Evolutionary conservation across 2,113 vertebrate genomes (phyloP), one percentile per base, ranked within the genome.

Genomic region (Amazona guildingii): DNA sequence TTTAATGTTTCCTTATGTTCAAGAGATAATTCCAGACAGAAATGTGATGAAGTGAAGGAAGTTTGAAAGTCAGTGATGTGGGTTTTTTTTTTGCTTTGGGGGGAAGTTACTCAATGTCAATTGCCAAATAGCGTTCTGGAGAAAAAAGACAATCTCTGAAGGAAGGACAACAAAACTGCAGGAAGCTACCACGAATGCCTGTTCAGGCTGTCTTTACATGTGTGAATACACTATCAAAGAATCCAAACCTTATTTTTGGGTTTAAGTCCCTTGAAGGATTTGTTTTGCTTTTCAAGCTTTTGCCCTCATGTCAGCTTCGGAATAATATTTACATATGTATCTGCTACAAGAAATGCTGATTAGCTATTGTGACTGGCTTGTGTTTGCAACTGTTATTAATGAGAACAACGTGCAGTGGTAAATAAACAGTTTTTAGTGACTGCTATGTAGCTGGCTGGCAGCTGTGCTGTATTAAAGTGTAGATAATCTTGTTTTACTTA

Each of bases 371-470:
- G 37, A 77, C 37, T 79, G 49, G 25, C 37, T 81, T 0, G 0
- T 86, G 48, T 51, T 76, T 68, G 57, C 52, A 92, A 39, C 59
- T 81, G 10, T 84, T 90, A 55, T 43, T 89, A 57, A 76, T 59
- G 28, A 59, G 74, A 92, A 63, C 39, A 87, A 84, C 66, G 68
- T 86, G 57, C 62, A 55, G 35, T 75, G 24, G 49, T 74, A 31
- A 75, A 55, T 55, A 87, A 91, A 87, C 57, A 44, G 17, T 52
- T 91, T 90, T 91, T 94, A 78, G 57, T 87, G 70, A 20, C 87
- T 79, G 37, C 57, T 79, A 0, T 43, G 15, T 77, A 70, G 64
- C 23, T 85, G 31, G 15, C 54, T 94, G 74, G 28, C 81, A 91
- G 44, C 55, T 94, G 27, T 85, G 70, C 63, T 79, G 1, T 85